These are phyloP conservation scores for Pantherophis alleghaniensis DNA, from an alignment of 2,797 vertebrate genomes.

Conservation along the genomic window DNA sequence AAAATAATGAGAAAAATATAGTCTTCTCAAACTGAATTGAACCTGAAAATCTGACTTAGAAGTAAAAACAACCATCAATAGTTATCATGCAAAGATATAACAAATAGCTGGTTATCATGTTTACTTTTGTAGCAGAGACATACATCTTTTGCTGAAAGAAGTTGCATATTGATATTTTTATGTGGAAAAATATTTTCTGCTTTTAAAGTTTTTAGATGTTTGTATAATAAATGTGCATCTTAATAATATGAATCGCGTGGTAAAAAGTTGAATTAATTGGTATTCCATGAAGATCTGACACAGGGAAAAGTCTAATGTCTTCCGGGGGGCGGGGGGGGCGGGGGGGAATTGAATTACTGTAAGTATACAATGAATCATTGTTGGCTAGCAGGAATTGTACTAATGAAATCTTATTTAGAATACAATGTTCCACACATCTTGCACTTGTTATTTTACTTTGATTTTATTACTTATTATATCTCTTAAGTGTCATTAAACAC, in stretches of 20 bases:
- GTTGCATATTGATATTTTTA: constrained; percentile 53
- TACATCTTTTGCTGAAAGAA: constrained; percentile 56
- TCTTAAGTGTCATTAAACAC: constrained; percentile 9
- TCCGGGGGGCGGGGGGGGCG: neutral
- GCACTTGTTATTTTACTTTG: neutral
- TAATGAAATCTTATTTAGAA: constrained; percentile 10
- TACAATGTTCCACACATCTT: neutral
- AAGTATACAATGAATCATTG: constrained; percentile 10
- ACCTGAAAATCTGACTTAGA: constrained; percentile 64
- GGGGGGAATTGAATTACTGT: neutral
- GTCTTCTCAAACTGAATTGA: constrained; percentile 69
- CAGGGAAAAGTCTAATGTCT: constrained; percentile 17
- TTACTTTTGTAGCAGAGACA: constrained; percentile 57
- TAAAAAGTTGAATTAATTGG: constrained; percentile 39
- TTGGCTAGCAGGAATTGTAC: neutral
- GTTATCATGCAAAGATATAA: constrained; percentile 71
- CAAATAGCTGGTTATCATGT: constrained; percentile 53
- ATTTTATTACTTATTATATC: neutral
- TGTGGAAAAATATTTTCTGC: constrained; percentile 58
- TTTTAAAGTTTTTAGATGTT: constrained; percentile 50
- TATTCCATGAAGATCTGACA: constrained; percentile 29
- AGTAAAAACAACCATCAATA: constrained; percentile 60
- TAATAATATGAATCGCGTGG: constrained; percentile 46
- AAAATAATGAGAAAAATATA: constrained; percentile 69
- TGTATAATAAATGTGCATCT: constrained; percentile 31